These are phyloP conservation scores for Tenualosa ilisha DNA, from an alignment of 2,797 vertebrate species.

Conservation along the genomic window DNA sequence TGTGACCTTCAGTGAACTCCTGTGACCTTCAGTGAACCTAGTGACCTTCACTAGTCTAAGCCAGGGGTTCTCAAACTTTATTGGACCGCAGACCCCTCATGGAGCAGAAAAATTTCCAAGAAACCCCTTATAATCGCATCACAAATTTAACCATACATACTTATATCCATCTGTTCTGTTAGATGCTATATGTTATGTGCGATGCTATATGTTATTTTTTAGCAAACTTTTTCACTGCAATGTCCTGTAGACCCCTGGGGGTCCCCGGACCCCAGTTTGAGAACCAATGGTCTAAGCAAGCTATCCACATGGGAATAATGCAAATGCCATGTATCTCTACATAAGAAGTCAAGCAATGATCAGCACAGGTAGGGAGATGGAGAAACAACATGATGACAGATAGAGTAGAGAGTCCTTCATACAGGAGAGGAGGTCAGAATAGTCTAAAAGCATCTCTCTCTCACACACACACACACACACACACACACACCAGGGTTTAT, in stretches of 20 bases:
- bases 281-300: not conserved
- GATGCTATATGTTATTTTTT: too few species aligned
- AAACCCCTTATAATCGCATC: too few species aligned
- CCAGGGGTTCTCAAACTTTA: too few species aligned
- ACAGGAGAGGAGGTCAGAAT: not conserved
- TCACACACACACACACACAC: not conserved
- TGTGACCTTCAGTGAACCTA: not conserved
- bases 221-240: too few species aligned
- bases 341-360: not conserved
- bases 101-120: too few species aligned
- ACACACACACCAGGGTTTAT: not conserved
- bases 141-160: too few species aligned
- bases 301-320: not conserved
- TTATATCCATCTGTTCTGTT: too few species aligned
- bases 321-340: not conserved
- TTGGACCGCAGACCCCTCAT: too few species aligned
- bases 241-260: too few species aligned
- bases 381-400: not conserved
- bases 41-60: not conserved
- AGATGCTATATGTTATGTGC: too few species aligned
- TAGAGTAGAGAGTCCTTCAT: not conserved
- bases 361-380: not conserved
- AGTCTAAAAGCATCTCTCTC: not conserved
- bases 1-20: not conserved
- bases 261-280: too few species aligned